Base-by-base conservation (phyloP, 2,888 invertebrate species). In the Eremobia ochroleuca region DNA sequence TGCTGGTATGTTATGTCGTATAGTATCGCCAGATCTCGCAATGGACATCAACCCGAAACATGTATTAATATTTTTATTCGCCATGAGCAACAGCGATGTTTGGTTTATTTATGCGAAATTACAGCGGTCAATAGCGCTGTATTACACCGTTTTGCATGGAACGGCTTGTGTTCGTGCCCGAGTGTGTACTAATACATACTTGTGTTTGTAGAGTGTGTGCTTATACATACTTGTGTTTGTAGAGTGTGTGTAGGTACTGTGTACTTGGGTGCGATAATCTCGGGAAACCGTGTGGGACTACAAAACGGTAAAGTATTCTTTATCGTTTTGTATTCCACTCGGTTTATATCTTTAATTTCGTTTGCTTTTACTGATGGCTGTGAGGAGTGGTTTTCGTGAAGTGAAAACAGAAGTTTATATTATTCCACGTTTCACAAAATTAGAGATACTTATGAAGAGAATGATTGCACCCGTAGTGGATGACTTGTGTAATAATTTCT, bases 11-110 rank as follows among this genome's bases (percentile, higher is more conserved):
- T 15, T 5, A 18, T n/a, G 2, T 25, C 8, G 46, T 59, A 40
- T 18, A 31, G 46, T 31, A 46, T 28, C 31, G 2, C 1, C 3
- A 65, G 62, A 69, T 78, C 66, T 61, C 4, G 9, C 37, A 68
- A 37, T 85, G 78, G 76, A 64, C 4, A 21, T 25, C 65, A 37
- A n/a, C 18, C 78, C 46, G 43, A 49, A 52, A 46, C 28, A 61
- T 76, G 79, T 86, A 82, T 82, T 82, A 82, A 82, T 87, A 86
- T 84, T 87, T 87, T 87, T 87, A 86, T 81, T 88, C 37, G 76
- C 74, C 74, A 77, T 81, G 83, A 86, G 77, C 75, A 81, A 88
- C 81, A 78, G 81, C 82, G 49, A 79, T 84, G 65, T 87, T 85
- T 79, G 79, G 77, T 80, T 81, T 88, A 85, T 86, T 78, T 88